These are phyloP conservation scores for Polyommatus icarus DNA, from an alignment of 2,888 invertebrate species.

Conservation along the genomic window DNA sequence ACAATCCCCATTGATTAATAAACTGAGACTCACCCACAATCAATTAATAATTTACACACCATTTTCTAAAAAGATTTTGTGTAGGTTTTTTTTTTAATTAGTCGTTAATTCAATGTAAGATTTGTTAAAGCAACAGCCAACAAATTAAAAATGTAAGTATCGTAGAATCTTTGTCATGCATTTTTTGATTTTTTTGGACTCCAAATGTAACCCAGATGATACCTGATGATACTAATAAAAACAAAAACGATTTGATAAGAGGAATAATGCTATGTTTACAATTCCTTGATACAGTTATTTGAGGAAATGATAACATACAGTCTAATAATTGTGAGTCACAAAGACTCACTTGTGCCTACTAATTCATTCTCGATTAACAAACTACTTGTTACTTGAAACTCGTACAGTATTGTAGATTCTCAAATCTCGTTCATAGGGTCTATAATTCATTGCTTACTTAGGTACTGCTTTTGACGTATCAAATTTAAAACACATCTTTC, in stretches of 20 bases:
- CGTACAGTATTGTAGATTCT: not conserved
- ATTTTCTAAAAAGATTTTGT: not conserved
- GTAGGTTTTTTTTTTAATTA: not conserved
- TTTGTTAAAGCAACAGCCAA: not conserved
- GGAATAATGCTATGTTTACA: not conserved
- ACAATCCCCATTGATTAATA: too few relatives aligned
- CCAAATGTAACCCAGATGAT: not conserved
- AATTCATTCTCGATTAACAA: slow-evolving; percentile 3
- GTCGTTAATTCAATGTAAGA: not conserved
- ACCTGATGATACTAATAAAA: too few relatives aligned
- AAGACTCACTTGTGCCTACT: not conserved
- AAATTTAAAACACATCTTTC: not conserved
- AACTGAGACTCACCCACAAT: slow-evolving; percentile 8
- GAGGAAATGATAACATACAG: not conserved
- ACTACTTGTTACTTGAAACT: not conserved
- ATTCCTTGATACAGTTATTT: not conserved
- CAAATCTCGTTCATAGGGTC: not conserved
- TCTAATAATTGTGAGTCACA: not conserved
- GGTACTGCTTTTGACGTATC: too few relatives aligned
- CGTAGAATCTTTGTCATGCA: not conserved
- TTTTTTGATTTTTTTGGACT: not conserved
- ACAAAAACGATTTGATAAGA: not conserved
- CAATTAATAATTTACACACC: slow-evolving; percentile 8
- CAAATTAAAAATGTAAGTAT: not conserved
- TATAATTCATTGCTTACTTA: too few relatives aligned